Percentiles rank a stretch among this genome's conserved stretches.
phyloP scores from a whole-genome alignment of 2,888 invertebrate genomes.

The Ametastegia equiseti region DNA sequence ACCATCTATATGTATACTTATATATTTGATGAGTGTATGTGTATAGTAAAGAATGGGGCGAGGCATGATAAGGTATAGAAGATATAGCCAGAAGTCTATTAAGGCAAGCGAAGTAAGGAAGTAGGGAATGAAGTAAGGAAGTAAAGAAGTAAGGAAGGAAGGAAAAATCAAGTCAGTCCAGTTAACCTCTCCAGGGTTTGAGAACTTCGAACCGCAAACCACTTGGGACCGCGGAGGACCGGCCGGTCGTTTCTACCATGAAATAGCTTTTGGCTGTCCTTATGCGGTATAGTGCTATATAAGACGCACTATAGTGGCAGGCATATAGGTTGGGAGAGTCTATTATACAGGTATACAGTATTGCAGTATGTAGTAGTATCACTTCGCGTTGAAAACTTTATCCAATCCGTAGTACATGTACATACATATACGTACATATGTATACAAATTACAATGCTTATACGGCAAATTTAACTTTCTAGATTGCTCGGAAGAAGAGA shows the following conservation, averaged over 20 bases:
- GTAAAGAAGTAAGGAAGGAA: neutral
- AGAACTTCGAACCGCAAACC: slow-evolving; percentile 36
- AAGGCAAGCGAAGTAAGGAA: neutral
- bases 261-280: slow-evolving; percentile 37
- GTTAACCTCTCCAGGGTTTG: slow-evolving; percentile 11
- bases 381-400: too few relatives aligned
- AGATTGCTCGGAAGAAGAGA: too few relatives aligned
- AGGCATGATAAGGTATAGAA: too few relatives aligned
- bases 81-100: too few relatives aligned
- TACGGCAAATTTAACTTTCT: too few relatives aligned
- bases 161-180: slow-evolving; percentile 41
- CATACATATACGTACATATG: neutral
- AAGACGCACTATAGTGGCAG: neutral
- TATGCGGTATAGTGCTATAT: neutral
- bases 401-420: neutral
- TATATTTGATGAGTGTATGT: too few relatives aligned
- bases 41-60: too few relatives aligned
- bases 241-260: slow-evolving; percentile 28
- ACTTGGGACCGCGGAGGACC: slow-evolving; percentile 16
- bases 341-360: neutral
- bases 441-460: too few relatives aligned
- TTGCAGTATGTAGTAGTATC: too few relatives aligned
- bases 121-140: neutral
- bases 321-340: too few relatives aligned
- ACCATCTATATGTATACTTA: too few relatives aligned